Evolutionary conservation across 1,140 invertebrate species (phyloP), one percentile per base, ranked within the genome.

Genomic region (Potamilus streckersoni): DNA sequence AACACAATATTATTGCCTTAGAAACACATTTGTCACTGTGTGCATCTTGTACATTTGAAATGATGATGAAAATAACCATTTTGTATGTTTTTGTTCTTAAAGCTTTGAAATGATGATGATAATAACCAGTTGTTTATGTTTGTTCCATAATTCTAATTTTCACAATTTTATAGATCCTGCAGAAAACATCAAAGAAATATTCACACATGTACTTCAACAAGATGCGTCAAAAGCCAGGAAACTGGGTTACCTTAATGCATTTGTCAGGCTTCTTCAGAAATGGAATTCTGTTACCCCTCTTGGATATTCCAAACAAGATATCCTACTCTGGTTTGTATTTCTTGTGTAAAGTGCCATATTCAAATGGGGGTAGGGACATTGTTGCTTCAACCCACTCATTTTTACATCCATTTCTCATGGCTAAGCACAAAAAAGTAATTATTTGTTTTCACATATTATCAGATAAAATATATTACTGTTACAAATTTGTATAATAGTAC

Each of bases 161-260:
- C 62, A 23, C 74, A 70, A 78, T 79, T 64, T 87, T 86, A 31
- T 81, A 91, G 90, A 86, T 59, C 82, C 87, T 58, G 71, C 70
- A 64, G 88, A 89, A 70, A 89, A 89, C 73, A 79, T 91, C 20
- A 82, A 84, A 67, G 89, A 90, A 81, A 90, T 92, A 68, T 81
- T 92, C 23, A 82, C 72, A 15, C 83, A 89, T 82, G 80, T 91
- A 60, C 83, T 93, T 76, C 90, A 84, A 68, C 92, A 88, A 87
- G 89, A 91, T 80, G 91, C 93, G 38, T 91, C 93, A 71, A 94
- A 93, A 86, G 92, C 91, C 72, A 93, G 93, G 87, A 93, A 93
- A 89, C 90, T 96, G 77, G 94, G 93, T 65, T 95, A 95, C 88
- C 91, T 96, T 72, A 96, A 96, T 92, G 93, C 93, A 76, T 93